Evolutionary conservation across 2,888 invertebrate genomes (phyloP), one percentile per base, ranked within the genome.

Genomic region (Pristionchus entomophagus): DNA sequence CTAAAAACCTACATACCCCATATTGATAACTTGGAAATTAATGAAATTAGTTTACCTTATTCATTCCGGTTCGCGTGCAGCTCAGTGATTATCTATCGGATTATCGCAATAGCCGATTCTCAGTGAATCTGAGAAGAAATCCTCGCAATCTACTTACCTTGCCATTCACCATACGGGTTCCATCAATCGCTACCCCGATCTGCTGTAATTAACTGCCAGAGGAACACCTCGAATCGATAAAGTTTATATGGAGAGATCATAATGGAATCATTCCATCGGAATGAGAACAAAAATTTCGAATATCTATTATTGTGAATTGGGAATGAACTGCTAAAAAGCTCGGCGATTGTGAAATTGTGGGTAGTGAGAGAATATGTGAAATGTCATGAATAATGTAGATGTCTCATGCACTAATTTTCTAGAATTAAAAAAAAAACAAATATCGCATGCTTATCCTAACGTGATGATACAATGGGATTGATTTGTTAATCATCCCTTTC

Each of bases 231-330:
- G n/a, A n/a, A n/a, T n/a, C n/a, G n/a, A n/a, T n/a, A n/a, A n/a
- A n/a, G n/a, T 65, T 65, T 35, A 8, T 65, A 1, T 35, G 12
- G 22, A 19, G 65, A 65, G 65, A 65, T 65, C 65, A 65, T 35
- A 35, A 22, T 65, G 65, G 65, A 65, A 65, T 65, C n/a, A n/a
- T n/a, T n/a, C n/a, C n/a, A n/a, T n/a, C n/a, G n/a, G 65, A 62
- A 35, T 45, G 45, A 14, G 45, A 45, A n/a, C 12, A 29, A 32
- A 29, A 32, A 38, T 19, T 35, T 17, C 1, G 35, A 35, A 5
- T 10, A 59, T 29, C 29, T 59, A 59, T 0, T 62, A 65, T 19
- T 14, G 19, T 38, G 22, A 17, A 35, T 35, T 65, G 65, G 65
- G 65, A 65, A 65, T 65, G 65, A 65, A 65, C 35, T 2, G 19